These are phyloP conservation scores for Alosa alosa DNA, from an alignment of 2,113 vertebrate species.

Conservation along the genomic window DNA sequence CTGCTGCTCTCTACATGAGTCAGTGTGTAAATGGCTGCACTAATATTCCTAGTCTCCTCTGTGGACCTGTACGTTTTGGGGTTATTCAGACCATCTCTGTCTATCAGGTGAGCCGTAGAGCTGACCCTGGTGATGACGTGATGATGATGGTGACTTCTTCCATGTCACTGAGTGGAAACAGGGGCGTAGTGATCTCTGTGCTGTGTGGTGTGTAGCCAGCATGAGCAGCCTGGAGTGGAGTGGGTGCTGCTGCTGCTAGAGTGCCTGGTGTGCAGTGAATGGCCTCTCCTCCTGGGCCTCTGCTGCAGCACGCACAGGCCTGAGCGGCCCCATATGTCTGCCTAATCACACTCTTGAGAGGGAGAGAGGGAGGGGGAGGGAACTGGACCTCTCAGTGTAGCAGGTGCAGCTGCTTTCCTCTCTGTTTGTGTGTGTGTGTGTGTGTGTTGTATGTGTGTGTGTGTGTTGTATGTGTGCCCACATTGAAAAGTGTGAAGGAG, in stretches of 20 bases:
- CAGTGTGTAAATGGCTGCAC: background rate
- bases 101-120: background rate
- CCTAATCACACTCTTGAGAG: background rate
- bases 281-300: background rate
- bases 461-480: background rate
- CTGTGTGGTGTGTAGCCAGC: no score
- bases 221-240: no score
- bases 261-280: no score
- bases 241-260: no score
- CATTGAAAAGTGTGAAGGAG: background rate
- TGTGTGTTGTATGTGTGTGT: slow-evolving; percentile 8
- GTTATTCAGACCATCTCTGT: background rate
- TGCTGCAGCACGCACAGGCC: background rate
- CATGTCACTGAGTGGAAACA: no score
- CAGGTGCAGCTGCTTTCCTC: background rate
- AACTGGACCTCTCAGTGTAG: background rate
- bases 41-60: background rate
- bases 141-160: no score
- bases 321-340: background rate
- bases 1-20: background rate
- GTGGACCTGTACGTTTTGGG: background rate
- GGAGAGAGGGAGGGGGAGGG: background rate
- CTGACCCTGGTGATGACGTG: background rate
- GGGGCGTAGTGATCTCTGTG: no score
- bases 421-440: slow-evolving; percentile 28